phyloP scores from a whole-genome alignment of 2,113 vertebrate species.

The Ariopsis seemanni region DNA sequence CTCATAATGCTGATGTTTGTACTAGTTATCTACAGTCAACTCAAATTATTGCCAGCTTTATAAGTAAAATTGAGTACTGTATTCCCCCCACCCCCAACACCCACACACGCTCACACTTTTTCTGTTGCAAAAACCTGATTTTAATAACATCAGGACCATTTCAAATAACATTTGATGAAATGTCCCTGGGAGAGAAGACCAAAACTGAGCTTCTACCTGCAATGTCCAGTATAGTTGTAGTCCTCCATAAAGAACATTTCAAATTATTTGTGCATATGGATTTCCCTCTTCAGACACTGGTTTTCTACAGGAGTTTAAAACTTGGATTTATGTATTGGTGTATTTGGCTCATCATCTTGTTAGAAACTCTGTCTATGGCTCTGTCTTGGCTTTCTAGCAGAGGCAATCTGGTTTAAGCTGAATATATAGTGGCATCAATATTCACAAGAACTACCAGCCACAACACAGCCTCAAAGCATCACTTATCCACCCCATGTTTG shows the following conservation, averaged over 20 bases:
- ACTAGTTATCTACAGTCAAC: neutral
- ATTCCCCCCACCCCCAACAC: neutral
- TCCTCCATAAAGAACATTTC: neutral
- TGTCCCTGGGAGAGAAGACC: neutral
- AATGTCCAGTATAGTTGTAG: neutral
- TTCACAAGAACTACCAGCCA: neutral
- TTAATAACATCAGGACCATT: neutral
- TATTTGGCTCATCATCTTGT: neutral
- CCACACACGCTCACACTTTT: neutral
- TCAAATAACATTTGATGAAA: neutral
- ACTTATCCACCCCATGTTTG: neutral
- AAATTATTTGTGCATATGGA: neutral
- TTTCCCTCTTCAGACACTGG: neutral
- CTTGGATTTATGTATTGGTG: neutral
- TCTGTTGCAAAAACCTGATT: too few species aligned
- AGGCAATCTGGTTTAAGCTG: neutral
- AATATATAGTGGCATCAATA: neutral
- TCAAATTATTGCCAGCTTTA: neutral
- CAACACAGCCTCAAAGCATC: neutral
- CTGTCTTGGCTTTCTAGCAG: neutral
- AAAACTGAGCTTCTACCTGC: neutral
- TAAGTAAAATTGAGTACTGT: neutral
- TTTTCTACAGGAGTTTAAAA: neutral
- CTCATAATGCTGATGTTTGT: constrained; percentile 36
- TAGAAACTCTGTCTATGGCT: neutral